Conservation (phyloP, 2,113 vertebrate species). For the Cheilinus undulatus region DNA sequence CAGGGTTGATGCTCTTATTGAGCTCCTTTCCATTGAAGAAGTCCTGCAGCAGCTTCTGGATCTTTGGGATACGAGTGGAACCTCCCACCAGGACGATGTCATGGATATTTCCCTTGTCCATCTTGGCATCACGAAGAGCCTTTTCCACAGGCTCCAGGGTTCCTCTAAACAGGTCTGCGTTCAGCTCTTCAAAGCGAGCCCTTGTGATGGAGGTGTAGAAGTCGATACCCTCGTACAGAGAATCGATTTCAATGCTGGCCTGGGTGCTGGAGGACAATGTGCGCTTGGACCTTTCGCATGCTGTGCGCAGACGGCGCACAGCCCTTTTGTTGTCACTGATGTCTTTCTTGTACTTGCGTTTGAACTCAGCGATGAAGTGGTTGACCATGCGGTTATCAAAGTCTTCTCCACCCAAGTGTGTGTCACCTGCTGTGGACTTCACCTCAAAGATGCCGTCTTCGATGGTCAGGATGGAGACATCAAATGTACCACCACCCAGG, state of each 20-base stretch:
- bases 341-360: constrained; percentile 84
- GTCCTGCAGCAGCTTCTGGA: constrained; percentile 81
- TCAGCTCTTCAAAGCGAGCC: constrained; percentile 94
- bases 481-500: constrained; percentile 92
- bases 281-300: constrained; percentile 83
- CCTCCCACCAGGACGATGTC: constrained; percentile 79
- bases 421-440: constrained; percentile 84
- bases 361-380: constrained; percentile 83
- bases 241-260: constrained; percentile 87
- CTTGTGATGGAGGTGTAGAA: constrained; percentile 97
- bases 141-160: constrained; percentile 83
- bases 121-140: constrained; percentile 78
- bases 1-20: constrained; percentile 81
- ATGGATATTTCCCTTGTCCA: constrained; percentile 79
- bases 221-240: constrained; percentile 91
- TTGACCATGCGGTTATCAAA: constrained; percentile 86
- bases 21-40: constrained; percentile 83
- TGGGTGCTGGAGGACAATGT: constrained; percentile 85
- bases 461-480: constrained; percentile 84
- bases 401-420: constrained; percentile 84
- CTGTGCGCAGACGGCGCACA: constrained; percentile 80
- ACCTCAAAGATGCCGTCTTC: constrained; percentile 84
- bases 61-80: constrained; percentile 83
- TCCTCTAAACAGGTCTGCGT: constrained; percentile 81
- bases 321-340: constrained; percentile 84